phyloP scores from a whole-genome alignment of 2,797 vertebrate species.

The Merluccius polli region DNA sequence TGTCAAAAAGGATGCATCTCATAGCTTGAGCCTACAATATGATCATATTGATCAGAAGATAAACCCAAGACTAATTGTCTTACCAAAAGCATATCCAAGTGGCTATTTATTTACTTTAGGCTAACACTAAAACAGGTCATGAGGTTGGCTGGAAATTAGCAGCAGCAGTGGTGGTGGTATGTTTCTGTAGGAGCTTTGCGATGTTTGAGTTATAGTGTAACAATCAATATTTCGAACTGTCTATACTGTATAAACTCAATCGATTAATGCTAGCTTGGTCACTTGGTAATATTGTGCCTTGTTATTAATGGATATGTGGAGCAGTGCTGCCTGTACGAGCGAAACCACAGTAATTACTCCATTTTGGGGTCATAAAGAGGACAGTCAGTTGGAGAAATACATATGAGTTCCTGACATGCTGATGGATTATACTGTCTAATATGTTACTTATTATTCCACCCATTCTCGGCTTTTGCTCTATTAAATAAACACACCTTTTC shows the following conservation, averaged over 20 bases:
- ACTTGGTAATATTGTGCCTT: background rate
- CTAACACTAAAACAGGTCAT: background rate
- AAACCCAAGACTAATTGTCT: background rate
- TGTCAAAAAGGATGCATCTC: background rate
- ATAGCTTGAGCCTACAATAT: background rate
- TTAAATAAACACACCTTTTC: background rate
- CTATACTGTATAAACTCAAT: background rate
- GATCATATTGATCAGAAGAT: background rate
- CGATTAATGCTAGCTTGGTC: background rate
- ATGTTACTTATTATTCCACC: background rate
- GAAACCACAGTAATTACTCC: background rate
- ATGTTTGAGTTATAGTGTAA: background rate
- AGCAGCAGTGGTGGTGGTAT: background rate
- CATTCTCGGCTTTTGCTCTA: background rate
- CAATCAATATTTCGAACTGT: background rate
- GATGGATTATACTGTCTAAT: background rate
- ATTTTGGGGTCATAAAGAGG: background rate
- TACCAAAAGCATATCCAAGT: background rate
- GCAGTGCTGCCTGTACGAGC: background rate
- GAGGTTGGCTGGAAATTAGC: background rate
- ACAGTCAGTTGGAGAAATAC: background rate
- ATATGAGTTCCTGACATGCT: background rate
- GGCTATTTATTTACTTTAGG: background rate
- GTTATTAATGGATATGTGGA: background rate
- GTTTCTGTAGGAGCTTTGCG: background rate